Conservation (phyloP, 2,797 vertebrate species). For the Phoebastria nigripes region DNA sequence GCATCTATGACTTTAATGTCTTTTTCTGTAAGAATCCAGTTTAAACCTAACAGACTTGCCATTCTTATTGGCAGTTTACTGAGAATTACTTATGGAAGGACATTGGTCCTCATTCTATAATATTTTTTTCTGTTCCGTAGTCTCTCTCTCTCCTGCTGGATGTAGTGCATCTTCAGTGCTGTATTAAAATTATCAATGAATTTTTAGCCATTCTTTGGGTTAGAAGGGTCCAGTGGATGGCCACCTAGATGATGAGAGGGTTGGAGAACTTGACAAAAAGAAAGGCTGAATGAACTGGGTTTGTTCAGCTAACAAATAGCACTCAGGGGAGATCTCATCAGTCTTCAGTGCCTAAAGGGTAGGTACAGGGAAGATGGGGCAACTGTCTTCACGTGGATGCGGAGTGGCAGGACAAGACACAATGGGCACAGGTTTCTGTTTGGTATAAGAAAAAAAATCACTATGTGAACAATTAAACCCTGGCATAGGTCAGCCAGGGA, state of each 20-base stretch:
- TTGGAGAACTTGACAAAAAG: not conserved
- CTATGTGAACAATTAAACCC: not conserved
- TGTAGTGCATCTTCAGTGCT: not conserved
- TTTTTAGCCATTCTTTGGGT: not conserved
- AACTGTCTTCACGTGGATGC: not conserved
- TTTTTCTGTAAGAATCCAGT: not conserved
- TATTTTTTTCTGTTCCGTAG: not conserved
- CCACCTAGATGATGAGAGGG: not conserved
- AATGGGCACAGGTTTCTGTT: not conserved
- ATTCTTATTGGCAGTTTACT: not conserved
- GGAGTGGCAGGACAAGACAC: not conserved
- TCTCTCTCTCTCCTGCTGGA: not conserved
- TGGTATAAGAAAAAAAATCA: not conserved
- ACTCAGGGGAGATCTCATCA: not conserved
- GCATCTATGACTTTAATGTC: not conserved
- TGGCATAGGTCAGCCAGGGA: not conserved
- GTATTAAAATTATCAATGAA: not conserved
- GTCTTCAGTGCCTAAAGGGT: not conserved
- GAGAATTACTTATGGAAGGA: not conserved
- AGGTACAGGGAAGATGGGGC: not conserved
- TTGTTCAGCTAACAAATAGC: not conserved
- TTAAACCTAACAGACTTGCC: not conserved
- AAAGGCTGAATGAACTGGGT: not conserved
- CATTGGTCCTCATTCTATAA: not conserved
- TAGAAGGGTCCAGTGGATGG: not conserved